Base-by-base conservation (phyloP, 1,140 invertebrate genomes). In the Drosophila nasuta region DNA sequence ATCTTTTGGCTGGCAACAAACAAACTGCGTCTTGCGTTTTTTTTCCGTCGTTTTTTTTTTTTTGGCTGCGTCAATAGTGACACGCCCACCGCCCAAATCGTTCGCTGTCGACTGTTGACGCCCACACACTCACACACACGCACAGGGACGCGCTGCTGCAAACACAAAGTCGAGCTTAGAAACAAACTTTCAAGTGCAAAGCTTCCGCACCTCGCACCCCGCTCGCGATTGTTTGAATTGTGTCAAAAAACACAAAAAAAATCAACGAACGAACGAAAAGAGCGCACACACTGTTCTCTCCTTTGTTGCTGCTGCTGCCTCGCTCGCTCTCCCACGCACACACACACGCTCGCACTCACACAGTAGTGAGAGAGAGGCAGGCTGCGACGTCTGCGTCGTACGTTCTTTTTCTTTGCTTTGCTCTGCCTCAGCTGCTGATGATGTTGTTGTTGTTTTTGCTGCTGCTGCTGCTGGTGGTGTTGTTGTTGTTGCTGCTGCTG, bases 361-460 rank as follows among this genome's bases (percentile, higher is more conserved):
- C 54, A 41, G 15, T 45, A 52, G 35, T 25, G 20, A 7, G 52
- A 71, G 64, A 66, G 74, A 76, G 45, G 45, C 15, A 60, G 65
- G 15, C 71, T 68, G 71, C 48, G 58, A 65, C 74, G 65, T 56
- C 63, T 85, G 78, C 82, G 82, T 85, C 78, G 82, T 85, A 85
- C 67, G 82, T 85, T 86, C 82, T 83, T 57, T 77, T 65, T 83
- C 77, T 80, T 66, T 75, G 78, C 79, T 83, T 83, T 77, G 74
- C 66, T 76, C 59, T 81, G 62, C 60, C 65, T 72, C 69, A 72
- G 73, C 73, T 71, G 60, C 73, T 71, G 73, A 25, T 63, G 59
- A 2, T 57, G 33, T 5, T 73, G 70, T 8, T 64, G 63, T 46
- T 67, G 54, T 46, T 68, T 56, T 20, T 60, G 57, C 7, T 59